Evolutionary conservation across 2,888 invertebrate genomes (phyloP), one percentile per base, ranked within the genome.

Genomic region (Zele albiditarsus): DNA sequence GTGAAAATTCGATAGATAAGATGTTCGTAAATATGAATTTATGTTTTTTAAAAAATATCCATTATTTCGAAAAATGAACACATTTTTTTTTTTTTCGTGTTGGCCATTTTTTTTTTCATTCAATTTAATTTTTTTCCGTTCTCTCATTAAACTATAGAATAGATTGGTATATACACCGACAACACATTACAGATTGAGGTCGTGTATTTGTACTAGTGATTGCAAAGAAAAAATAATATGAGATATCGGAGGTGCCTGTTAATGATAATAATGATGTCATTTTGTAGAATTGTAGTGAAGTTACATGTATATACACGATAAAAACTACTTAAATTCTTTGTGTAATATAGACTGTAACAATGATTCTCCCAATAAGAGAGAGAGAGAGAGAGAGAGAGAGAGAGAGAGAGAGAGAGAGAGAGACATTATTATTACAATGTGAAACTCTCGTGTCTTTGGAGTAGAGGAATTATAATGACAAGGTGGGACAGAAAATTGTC

Each of bases 401-500:
- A 33, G 28, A 63, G n/a, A 28, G 2, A 23, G 38, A 33, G 28
- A 63, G n/a, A 28, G 2, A 23, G 38, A 33, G 28, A 63, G n/a
- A 28, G 2, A 31, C 3, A 63, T 53, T 42, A 16, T 58, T 58
- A 14, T 27, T 42, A 25, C 70, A 58, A 46, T 71, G 49, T 60
- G 70, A 65, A 72, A 71, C 62, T 12, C 57, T 60, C 60, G 58
- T 53, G 53, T 20, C 53, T 53, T 53, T 53, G 20, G 2, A 53
- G 53, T 23, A 20, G 60, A 42, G 63, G 73, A 73, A 70, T 71
- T 42, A 71, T 71, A 71, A 75, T 75, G 60, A 75, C 71, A 71
- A 75, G 75, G 71, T 71, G 66, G 46, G 31, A 74, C 57, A 33
- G 62, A 67, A 73, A 31, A 75, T 75, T 67, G 71, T 75, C 71